Conservation (phyloP, 2,888 invertebrate genomes). For the Eupelmus urozonus region DNA sequence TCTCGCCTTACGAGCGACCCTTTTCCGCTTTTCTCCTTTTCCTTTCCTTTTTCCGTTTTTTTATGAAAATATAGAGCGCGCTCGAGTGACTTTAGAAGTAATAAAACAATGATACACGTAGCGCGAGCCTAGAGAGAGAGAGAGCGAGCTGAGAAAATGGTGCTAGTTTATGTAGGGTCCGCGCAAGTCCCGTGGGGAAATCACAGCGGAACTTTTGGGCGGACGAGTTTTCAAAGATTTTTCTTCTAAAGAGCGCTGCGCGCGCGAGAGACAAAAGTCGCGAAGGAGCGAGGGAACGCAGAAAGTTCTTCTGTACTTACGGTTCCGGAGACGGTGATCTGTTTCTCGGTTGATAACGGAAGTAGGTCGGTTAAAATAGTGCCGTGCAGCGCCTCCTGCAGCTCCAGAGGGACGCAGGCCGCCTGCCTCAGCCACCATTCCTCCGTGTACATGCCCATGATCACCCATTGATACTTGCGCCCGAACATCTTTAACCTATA, state of each 20-base stretch:
- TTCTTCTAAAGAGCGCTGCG: background rate
- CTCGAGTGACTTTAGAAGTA: slow-evolving; percentile 21
- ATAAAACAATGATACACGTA: slow-evolving; percentile 29
- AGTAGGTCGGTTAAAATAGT: slow-evolving; percentile 92
- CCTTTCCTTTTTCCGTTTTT: background rate
- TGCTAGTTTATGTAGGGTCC: too few species aligned
- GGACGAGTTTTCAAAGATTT: slow-evolving; percentile 21
- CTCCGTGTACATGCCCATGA: slow-evolving; percentile 91
- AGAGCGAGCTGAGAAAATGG: background rate
- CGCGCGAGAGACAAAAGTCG: too few species aligned
- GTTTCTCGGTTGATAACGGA: slow-evolving; percentile 91
- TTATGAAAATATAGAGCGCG: slow-evolving; percentile 21
- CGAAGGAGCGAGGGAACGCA: background rate
- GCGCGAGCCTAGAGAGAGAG: too few species aligned
- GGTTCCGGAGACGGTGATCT: slow-evolving; percentile 92
- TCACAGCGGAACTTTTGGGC: slow-evolving; percentile 16
- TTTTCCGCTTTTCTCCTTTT: too few species aligned
- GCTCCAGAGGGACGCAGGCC: slow-evolving; percentile 78
- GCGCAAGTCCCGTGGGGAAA: slow-evolving; percentile 28
- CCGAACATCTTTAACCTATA: slow-evolving; percentile 93
- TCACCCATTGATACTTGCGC: slow-evolving; percentile 95
- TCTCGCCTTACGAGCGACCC: too few species aligned
- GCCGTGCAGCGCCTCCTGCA: slow-evolving; percentile 89
- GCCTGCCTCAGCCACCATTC: slow-evolving; percentile 83
- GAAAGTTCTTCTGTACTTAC: slow-evolving; percentile 82